Evolutionary conservation across 2,113 vertebrate species (phyloP), one percentile per base, ranked within the genome.

Genomic region (Calyptommatus sinebrachiatus): DNA sequence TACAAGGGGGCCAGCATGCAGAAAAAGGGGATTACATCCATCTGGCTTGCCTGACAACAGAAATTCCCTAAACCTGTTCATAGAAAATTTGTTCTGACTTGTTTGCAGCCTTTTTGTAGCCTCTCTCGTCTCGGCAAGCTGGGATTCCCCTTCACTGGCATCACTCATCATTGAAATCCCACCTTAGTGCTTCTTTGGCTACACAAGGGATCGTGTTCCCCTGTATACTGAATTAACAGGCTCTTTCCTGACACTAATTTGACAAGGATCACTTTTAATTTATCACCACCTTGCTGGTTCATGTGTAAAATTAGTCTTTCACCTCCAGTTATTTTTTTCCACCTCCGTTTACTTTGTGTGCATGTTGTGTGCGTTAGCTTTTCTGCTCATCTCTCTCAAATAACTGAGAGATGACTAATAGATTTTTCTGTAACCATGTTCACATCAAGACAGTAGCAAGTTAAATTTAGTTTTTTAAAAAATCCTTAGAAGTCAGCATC

Each of bases 181-280:
- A 73, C 86, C 79, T 84, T 46, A 62, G 77, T 80, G 72, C 70
- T 84, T 76, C 70, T 78, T 76, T 22, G 85, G 50, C 85, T 79
- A 22, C 83, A 86, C 35, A 50, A 81, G 65, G 11, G 72, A 83
- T 87, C 57, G 0, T 71, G 48, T 88, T 91, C 79, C 83, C 69
- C 80, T 67, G 0, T 0, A 22, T 63, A 83, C 57, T 84, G 46
- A 45, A 10, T 73, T 76, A 76, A 77, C 80, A 73, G 18, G 86
- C 41, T 67, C 83, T 84, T 22, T 69, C 4, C 6, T 88, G 86
- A 81, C 89, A 82, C 57, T 82, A 82, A 72, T 86, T 82, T 91
- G 88, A 89, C 87, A 91, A 88, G 68, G 79, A 35, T 69, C 71
- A 69, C 73, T 91, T 91, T 80, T 84, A 78, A 86, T 87, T 89